Base-by-base conservation (phyloP, 2,888 invertebrate genomes). In the Hyppa rectilinea region DNA sequence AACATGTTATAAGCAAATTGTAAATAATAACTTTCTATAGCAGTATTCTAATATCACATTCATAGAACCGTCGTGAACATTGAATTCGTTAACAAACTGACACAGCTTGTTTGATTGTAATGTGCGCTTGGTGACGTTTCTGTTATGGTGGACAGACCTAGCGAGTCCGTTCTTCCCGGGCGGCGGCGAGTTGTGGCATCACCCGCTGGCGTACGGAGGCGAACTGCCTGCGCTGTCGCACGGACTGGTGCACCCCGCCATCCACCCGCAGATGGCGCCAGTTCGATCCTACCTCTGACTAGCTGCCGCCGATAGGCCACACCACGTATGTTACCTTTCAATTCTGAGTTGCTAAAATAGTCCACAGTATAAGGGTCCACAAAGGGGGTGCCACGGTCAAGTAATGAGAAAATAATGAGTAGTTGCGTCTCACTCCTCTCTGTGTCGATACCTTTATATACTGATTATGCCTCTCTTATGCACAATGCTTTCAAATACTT, bases 231-330 rank as follows among this genome's bases (percentile, higher is more conserved):
- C 98, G 86, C 96, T 98, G 90, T 98, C 98, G 93, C 98, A 98
- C 96, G 98, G 99, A 86, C 97, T 99, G 92, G 98, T 99, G 92
- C 99, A 99, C 96, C 99, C 99, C 94, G 99, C 99, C 96, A 97
- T 99, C 96, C 99, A 99, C 96, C 98, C 99, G 95, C 99, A 99
- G 97, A 95, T 96, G 96, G 98, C 99, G 96, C 99, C 99, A 95
- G 99, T 99, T 96, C 98, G 98, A 96, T 98, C 98, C 96, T 98
- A 98, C 97, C 98, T 98, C 97, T 98, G 98, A 98, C 98, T 98
- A 98, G 98, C 98, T 98, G 97, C 97, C 96, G 97, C 97, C 97
- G 97, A 98, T 96, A 97, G 97, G 95, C 96, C 96, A 95, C 96
- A 97, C 97, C 94, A 96, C 97, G 96, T 97, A 95, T 92, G 97